Evolutionary conservation across 2,888 invertebrate species (phyloP), one percentile per base, ranked within the genome.

Genomic region (Luperina nickerlii): DNA sequence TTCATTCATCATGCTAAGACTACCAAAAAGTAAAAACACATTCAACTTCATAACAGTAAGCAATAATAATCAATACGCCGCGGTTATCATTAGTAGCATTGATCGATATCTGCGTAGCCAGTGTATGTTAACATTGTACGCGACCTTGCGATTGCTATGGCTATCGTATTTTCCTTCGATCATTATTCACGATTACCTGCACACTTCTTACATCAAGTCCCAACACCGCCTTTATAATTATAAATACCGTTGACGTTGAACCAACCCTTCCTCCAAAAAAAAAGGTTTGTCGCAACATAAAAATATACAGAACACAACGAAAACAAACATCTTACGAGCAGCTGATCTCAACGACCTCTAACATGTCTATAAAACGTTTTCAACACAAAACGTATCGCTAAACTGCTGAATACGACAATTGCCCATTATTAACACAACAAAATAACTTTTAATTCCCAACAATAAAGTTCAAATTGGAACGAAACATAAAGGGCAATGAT

Each of bases 351-450:
- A 91, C 92, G 91, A 90, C 83, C 92, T 91, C 92, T 93, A 93
- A 94, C 93, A 94, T 94, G 92, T 93, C 92, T 90, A 92, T 93
- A 92, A 94, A 94, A 93, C 93, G 94, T 93, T 94, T 93, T 93
- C 93, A 92, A 94, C 93, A 91, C 91, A 93, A 93, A 94, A 95
- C 92, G 94, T 94, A 94, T 94, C 93, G 92, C 93, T 94, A 92
- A 94, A 95, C 93, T 94, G 93, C 92, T 92, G 92, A 94, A 93
- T 92, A 90, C 92, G 85, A 91, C 88, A 90, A 92, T 91, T 87
- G 87, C 82, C 81, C 70, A 75, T 74, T 75, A 78, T 87, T 76
- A 73, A 84, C 88, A 90, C 78, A 82, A 88, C 85, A 93, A 92
- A 92, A 93, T 90, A 86, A 87, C 84, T 89, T 90, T 89, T 92